Percentiles rank a stretch among this genome's conserved stretches.
Conservation (phyloP, 2,797 vertebrate genomes). For the Limosa lapponica region DNA sequence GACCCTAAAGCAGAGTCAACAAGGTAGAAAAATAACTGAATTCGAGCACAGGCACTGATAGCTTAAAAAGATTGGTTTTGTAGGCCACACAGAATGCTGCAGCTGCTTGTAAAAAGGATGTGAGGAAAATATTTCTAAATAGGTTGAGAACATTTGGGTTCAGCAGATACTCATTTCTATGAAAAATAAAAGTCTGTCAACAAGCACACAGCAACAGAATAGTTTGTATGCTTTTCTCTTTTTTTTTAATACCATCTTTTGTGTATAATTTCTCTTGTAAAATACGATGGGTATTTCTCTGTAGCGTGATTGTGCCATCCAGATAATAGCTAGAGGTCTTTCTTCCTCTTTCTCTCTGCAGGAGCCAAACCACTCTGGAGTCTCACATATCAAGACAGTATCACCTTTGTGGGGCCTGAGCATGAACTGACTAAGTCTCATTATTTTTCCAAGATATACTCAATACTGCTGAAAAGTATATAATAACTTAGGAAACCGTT, state of each 20-base stretch:
- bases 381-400: not conserved
- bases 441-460: constrained; percentile 36
- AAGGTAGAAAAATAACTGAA: not conserved
- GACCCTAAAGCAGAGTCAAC: constrained; percentile 25
- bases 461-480: not conserved
- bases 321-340: constrained; percentile 19
- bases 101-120: constrained; percentile 25
- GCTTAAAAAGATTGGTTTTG: constrained; percentile 14
- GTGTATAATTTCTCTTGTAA: constrained; percentile 42
- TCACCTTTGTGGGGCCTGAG: not conserved
- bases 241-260: not conserved
- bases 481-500: constrained; percentile 14
- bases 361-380: not conserved
- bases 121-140: constrained; percentile 44
- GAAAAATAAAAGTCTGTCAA: constrained; percentile 56
- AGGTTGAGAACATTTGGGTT: constrained; percentile 1
- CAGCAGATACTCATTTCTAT: constrained; percentile 37
- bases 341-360: not conserved
- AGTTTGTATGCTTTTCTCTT: not conserved
- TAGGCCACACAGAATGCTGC: constrained; percentile 8
- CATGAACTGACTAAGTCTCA: not conserved
- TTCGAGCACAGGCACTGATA: constrained; percentile 7
- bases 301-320: not conserved
- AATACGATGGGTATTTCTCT: constrained; percentile 36
- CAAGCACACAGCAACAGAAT: constrained; percentile 14